phyloP scores from a whole-genome alignment of 2,797 vertebrate genomes.

The Myotis vivesi region DNA sequence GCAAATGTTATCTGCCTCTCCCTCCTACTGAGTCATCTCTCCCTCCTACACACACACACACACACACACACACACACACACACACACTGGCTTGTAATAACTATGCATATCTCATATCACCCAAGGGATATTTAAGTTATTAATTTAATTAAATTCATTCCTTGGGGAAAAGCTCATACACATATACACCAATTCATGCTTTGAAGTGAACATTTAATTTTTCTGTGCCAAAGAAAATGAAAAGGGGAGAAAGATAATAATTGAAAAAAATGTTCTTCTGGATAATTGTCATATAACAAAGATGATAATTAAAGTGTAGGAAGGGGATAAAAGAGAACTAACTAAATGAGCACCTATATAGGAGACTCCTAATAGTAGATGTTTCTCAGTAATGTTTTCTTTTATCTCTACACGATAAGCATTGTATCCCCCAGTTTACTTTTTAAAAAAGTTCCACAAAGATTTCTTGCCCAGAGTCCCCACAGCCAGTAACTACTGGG shows the following conservation, averaged over 20 bases:
- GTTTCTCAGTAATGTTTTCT: neutral
- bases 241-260: conserved; percentile 46
- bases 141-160: conserved; percentile 61
- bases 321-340: neutral
- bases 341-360: neutral
- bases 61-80: neutral
- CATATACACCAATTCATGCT: neutral
- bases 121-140: conserved; percentile 55
- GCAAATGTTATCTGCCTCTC: neutral
- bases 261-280: neutral
- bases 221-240: conserved; percentile 48
- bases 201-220: conserved; percentile 52
- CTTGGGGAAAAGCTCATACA: neutral
- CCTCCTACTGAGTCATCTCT: neutral
- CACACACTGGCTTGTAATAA: conserved; percentile 15
- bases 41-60: neutral
- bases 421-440: neutral
- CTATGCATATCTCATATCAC: conserved; percentile 11
- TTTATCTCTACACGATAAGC: neutral
- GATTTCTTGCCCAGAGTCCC: neutral
- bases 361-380: neutral
- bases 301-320: neutral
- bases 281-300: conserved; percentile 46
- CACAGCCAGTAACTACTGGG: neutral
- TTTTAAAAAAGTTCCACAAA: neutral